Base-by-base conservation (phyloP, 2,888 invertebrate genomes). In the Ethmia dodecea region DNA sequence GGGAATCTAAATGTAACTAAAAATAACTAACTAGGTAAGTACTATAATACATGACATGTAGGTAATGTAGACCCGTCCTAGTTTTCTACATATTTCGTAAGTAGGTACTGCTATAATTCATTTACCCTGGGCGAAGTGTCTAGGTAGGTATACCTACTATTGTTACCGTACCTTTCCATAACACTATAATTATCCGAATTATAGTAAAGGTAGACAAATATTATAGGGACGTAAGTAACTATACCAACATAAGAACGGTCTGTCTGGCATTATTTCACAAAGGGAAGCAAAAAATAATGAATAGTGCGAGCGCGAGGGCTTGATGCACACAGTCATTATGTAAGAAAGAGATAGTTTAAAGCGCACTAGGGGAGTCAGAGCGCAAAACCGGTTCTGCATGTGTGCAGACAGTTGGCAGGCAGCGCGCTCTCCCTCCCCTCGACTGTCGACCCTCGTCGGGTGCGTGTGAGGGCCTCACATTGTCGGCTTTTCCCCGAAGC, bases 341-440 rank as follows among this genome's bases (percentile, higher is more conserved):
- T 63, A 62, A 69, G 65, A 83, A 65, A 71, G 71, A 72, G 71
- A 69, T 51, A 50, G 54, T 59, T n/a, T 56, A 58, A 67, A 72
- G 62, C 66, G 67, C 70, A 74, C 71, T 71, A 74, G 79, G 79
- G 79, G 77, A 81, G 78, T 72, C 61, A 57, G 73, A 74, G 67
- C 76, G 73, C 72, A 66, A 80, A n/a, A 80, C 83, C 80, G 81
- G 84, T 79, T 79, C 81, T 80, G 79, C 80, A 80, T 79, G 83
- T 77, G 81, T 79, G 80, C 77, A 76, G 69, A 64, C 67, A 67
- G 76, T 70, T 77, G 73, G 26, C 26, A 8, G 12, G 25, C 25
- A 10, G 25, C 25, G 25, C 25, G 71, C 71, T 67, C 69, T 69
- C 77, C 77, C 74, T 64, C 75, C 77, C 77, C 79, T 69, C 77